Percentiles rank a stretch among this genome's conserved stretches.
Conservation (phyloP, 1,140 invertebrate genomes). For the Papilio helenus region DNA sequence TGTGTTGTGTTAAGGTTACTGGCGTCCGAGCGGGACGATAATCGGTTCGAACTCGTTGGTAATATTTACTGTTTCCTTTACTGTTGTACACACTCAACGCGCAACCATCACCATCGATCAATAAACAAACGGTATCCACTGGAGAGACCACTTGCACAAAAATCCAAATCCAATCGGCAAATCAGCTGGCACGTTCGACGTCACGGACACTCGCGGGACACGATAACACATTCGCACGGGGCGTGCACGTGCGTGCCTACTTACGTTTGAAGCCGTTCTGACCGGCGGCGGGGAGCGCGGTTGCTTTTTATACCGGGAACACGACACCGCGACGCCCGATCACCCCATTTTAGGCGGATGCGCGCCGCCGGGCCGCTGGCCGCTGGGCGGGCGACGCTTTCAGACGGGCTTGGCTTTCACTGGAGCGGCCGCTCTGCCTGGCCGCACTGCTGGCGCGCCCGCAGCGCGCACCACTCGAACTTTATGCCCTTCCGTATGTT, state of each 20-base stretch:
- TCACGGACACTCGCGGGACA: conserved; percentile 63
- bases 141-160: conserved; percentile 66
- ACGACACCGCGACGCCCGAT: conserved; percentile 87
- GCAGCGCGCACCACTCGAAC: background rate
- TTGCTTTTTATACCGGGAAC: conserved; percentile 94
- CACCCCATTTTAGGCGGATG: conserved; percentile 87
- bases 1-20: conserved; percentile 29
- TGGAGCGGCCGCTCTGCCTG: conserved; percentile 54
- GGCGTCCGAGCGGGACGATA: conserved; percentile 23
- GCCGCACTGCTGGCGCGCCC: conserved; percentile 41
- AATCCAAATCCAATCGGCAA: conserved; percentile 64
- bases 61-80: background rate
- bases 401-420: conserved; percentile 80
- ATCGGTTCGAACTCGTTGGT: conserved; percentile 1
- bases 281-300: conserved; percentile 86
- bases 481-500: conserved; percentile 20
- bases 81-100: conserved; percentile 27
- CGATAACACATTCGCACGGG: conserved; percentile 60
- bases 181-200: conserved; percentile 62
- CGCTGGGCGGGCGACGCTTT: conserved; percentile 59
- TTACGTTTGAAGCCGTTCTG: conserved; percentile 96
- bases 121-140: conserved; percentile 66
- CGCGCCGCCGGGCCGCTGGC: conserved; percentile 56
- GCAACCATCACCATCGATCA: conserved; percentile 63
- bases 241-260: conserved; percentile 70